A percentile compares a stretch with the other conserved stretches of the same genome.
Evolutionary conservation across 2,113 vertebrate genomes (phyloP).

Genomic region (Prietella phreatophila): DNA sequence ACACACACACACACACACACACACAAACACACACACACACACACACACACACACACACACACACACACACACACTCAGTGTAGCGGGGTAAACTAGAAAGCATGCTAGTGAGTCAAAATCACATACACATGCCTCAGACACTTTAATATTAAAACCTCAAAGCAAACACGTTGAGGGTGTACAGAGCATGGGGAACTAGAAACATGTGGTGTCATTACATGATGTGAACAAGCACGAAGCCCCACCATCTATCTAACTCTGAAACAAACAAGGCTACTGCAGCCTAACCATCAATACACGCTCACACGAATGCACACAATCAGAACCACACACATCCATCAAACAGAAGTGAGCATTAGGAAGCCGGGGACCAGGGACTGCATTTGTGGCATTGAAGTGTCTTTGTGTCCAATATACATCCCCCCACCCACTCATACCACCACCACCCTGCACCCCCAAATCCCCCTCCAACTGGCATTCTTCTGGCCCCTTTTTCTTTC

Average conservation of each 20-base stretch:
- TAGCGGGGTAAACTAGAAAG: not conserved
- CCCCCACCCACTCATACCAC: not conserved
- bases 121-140: conserved; percentile 30
- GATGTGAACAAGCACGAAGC: conserved; percentile 26
- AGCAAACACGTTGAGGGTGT: conserved; percentile 10
- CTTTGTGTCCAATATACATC: conserved; percentile 38
- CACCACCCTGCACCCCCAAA: conserved; percentile 17
- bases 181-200: conserved; percentile 29
- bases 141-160: conserved; percentile 13
- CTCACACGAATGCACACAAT: conserved; percentile 37
- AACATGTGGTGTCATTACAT: conserved; percentile 21
- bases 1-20: not conserved
- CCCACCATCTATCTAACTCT: conserved; percentile 23
- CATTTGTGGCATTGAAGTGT: conserved; percentile 31
- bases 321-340: conserved; percentile 39
- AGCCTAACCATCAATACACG: conserved; percentile 35
- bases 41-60: not conserved
- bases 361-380: conserved; percentile 1
- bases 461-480: conserved; percentile 41
- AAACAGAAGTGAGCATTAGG: conserved; percentile 25
- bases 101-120: conserved; percentile 8
- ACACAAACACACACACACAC: not conserved
- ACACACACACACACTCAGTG: not conserved
- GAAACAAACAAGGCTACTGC: conserved; percentile 40
- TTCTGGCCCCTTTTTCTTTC: conserved; percentile 48